Conservation (phyloP, 1,140 invertebrate species). For the Triops longicaudatus region DNA sequence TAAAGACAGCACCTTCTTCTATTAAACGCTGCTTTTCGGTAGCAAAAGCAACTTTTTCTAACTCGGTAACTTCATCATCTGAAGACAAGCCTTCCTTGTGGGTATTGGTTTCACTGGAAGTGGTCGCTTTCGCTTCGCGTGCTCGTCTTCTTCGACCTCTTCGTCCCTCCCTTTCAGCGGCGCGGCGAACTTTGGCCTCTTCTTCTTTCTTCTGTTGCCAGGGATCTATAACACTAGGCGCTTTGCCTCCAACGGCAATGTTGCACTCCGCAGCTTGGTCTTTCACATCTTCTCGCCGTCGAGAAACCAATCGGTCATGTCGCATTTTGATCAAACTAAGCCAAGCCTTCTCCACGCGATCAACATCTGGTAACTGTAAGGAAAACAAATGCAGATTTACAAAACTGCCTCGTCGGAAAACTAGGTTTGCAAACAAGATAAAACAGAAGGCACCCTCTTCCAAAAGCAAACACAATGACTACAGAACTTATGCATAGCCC, state of each 20-base stretch:
- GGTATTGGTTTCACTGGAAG: slow-evolving; percentile 38
- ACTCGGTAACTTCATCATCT: slow-evolving; percentile 87
- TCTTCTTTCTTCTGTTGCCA: slow-evolving; percentile 34
- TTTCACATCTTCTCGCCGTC: slow-evolving; percentile 76
- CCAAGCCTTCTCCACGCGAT: slow-evolving; percentile 66
- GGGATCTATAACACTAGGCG: slow-evolving; percentile 38
- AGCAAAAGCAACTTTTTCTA: slow-evolving; percentile 58
- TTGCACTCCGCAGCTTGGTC: slow-evolving; percentile 85
- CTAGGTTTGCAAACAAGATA: background rate
- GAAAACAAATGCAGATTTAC: slow-evolving; percentile 34
- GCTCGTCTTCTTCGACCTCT: slow-evolving; percentile 63
- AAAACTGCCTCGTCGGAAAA: background rate
- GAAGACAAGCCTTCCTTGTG: slow-evolving; percentile 94
- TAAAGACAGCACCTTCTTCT: background rate
- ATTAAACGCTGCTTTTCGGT: slow-evolving; percentile 34
- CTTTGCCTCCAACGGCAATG: slow-evolving; percentile 19
- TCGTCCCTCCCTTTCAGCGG: slow-evolving; percentile 81
- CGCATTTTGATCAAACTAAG: slow-evolving; percentile 60
- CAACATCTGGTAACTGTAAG: slow-evolving; percentile 62
- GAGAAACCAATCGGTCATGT: slow-evolving; percentile 62
- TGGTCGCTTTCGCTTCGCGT: slow-evolving; percentile 49
- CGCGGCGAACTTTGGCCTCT: slow-evolving; percentile 63
- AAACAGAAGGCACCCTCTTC: background rate
- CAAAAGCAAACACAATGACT: background rate
- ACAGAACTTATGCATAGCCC: background rate